Conservation (phyloP, 2,797 vertebrate genomes). For the Podarcis lilfordi region DNA sequence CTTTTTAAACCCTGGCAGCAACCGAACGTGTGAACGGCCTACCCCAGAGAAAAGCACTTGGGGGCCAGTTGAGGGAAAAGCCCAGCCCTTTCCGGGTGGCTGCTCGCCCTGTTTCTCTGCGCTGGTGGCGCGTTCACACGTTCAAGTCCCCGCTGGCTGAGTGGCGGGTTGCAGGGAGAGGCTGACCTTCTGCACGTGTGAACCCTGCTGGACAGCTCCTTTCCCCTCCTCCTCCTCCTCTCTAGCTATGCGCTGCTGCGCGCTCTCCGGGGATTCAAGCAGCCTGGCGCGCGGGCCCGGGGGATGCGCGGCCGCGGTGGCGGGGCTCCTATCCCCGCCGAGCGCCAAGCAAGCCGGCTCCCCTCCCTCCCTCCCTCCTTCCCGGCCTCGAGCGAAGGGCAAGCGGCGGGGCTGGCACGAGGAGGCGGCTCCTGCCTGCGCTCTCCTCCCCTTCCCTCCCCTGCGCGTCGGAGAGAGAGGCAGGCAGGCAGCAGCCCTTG, state of each 20-base stretch:
- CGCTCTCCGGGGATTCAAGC: neutral
- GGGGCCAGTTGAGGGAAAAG: too few relatives aligned
- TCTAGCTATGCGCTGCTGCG: neutral
- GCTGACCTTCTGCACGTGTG: neutral
- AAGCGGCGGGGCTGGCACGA: neutral
- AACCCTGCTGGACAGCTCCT: neutral
- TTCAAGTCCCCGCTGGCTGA: neutral
- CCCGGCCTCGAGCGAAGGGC: neutral
- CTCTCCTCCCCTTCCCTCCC: fast-evolving
- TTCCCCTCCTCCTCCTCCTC: neutral
- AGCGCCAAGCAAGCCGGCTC: neutral
- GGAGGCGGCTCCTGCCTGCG: neutral
- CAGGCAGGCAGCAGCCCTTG: neutral
- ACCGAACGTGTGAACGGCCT: neutral
- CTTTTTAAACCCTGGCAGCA: neutral
- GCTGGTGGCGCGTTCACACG: neutral
- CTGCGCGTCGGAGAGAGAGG: neutral
- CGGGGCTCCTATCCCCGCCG: neutral
- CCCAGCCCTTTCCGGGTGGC: too few relatives aligned
- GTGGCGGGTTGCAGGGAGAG: neutral
- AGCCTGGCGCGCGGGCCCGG: neutral
- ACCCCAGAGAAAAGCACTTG: too few relatives aligned
- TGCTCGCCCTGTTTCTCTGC: too few relatives aligned
- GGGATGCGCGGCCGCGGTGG: neutral
- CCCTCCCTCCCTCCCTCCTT: too few relatives aligned